phyloP scores from a whole-genome alignment of 2,113 vertebrate species.

The Dipodomys stephensi region DNA sequence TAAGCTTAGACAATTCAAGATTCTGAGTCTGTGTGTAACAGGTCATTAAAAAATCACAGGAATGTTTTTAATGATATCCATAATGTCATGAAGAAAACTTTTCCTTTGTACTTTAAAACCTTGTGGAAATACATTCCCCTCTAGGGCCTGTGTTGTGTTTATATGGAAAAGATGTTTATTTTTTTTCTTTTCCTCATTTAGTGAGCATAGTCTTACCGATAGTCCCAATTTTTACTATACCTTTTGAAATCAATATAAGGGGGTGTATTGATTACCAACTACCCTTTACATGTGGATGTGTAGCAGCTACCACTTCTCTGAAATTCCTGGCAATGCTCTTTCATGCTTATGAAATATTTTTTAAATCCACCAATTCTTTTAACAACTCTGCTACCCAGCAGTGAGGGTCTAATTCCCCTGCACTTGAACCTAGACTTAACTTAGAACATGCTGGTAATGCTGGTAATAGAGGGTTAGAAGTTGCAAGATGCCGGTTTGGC shows the following conservation, averaged over 20 bases:
- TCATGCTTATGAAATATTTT: background rate
- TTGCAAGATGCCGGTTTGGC: too few relatives aligned
- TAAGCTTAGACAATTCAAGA: background rate
- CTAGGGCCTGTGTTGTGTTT: background rate
- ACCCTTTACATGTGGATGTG: background rate
- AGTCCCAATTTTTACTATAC: background rate
- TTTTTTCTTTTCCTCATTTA: background rate
- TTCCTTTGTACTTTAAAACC: background rate
- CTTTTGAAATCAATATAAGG: background rate
- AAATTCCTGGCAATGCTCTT: background rate
- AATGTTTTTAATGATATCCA: too few relatives aligned
- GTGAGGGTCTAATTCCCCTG: background rate
- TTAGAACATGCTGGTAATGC: background rate
- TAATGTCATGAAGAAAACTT: background rate
- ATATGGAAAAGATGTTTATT: background rate
- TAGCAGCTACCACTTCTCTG: background rate
- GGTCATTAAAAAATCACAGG: background rate
- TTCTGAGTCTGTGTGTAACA: fast-evolving
- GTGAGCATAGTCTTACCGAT: background rate
- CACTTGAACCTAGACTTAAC: background rate
- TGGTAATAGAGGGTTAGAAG: background rate
- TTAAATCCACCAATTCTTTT: background rate
- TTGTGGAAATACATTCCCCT: background rate
- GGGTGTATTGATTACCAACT: background rate
- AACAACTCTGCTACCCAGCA: background rate